Evolutionary conservation across 1,140 invertebrate species (phyloP).

Genomic region (Goniozus legneri): DNA sequence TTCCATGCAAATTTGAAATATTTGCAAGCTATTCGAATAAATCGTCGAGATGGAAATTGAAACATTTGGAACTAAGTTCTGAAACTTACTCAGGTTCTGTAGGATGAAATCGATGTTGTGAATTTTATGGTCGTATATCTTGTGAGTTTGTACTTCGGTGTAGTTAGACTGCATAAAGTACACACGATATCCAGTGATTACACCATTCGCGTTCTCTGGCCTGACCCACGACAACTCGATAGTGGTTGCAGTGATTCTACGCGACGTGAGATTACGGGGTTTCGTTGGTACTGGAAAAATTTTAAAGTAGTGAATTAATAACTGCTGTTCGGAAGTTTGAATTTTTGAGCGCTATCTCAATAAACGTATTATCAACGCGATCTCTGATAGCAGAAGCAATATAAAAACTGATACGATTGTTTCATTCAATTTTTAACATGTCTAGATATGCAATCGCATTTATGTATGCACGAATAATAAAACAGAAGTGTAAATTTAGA

Average conservation of each 20-base stretch:
- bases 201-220: slow-evolving; percentile 69
- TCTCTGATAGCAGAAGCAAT: no score
- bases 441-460: no score
- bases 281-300: slow-evolving; percentile 71
- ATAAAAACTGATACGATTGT: no score
- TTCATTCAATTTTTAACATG: no score
- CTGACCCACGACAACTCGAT: slow-evolving; percentile 77
- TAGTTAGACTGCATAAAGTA: slow-evolving; percentile 68
- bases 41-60: not conserved
- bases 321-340: no score
- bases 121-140: slow-evolving; percentile 47
- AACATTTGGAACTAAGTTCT: not conserved
- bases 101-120: slow-evolving; percentile 56
- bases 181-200: slow-evolving; percentile 67
- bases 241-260: slow-evolving; percentile 70
- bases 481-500: no score
- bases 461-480: no score
- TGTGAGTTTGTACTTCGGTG: slow-evolving; percentile 62
- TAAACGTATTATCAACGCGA: no score
- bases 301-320: no score
- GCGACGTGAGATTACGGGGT: slow-evolving; percentile 74
- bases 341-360: no score
- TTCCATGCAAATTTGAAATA: no score
- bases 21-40: no score
- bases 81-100: slow-evolving; percentile 62